Percentiles rank a stretch among this genome's conserved stretches.
phyloP scores from a whole-genome alignment of 1,140 invertebrate species.

The Temnothorax nylanderi region DNA sequence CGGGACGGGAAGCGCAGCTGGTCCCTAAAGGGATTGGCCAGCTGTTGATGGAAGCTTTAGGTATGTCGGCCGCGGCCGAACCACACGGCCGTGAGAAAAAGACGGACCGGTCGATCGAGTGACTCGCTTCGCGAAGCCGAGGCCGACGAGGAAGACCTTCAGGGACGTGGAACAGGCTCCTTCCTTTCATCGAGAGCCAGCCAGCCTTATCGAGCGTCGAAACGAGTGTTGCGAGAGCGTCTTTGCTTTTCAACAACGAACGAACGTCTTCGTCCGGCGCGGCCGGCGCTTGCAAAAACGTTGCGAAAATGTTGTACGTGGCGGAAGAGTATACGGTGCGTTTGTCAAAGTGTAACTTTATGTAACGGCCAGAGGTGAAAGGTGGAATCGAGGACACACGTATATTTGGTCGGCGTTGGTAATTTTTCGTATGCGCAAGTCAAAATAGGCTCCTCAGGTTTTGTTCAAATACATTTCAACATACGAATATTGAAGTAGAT shows the following conservation, averaged over 20 bases:
- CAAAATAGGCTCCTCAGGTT: neutral
- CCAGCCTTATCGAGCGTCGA: conserved; percentile 58
- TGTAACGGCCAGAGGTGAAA: conserved; percentile 53
- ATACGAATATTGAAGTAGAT: neutral
- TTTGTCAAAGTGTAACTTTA: conserved; percentile 56
- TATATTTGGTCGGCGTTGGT: neutral
- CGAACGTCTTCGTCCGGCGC: conserved; percentile 21
- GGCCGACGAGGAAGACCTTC: conserved; percentile 73
- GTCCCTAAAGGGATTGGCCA: conserved; percentile 78
- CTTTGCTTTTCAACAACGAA: conserved; percentile 40
- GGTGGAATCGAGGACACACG: conserved; percentile 33
- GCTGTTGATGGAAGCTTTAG: conserved; percentile 81
- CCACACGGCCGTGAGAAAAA: conserved; percentile 79
- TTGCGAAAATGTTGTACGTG: conserved; percentile 55
- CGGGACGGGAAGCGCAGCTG: conserved; percentile 77
- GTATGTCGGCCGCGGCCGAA: conserved; percentile 71
- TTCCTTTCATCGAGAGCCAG: conserved; percentile 69
- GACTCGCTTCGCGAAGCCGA: conserved; percentile 68
- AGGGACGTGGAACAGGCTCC: conserved; percentile 69
- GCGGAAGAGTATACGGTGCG: conserved; percentile 33
- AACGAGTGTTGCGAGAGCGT: conserved; percentile 50
- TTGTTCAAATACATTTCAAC: neutral
- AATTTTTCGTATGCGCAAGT: neutral
- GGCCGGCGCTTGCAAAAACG: conserved; percentile 45
- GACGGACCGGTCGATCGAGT: conserved; percentile 65